Base-by-base conservation (phyloP, 1,140 invertebrate genomes). In the Coboldia fuscipes region DNA sequence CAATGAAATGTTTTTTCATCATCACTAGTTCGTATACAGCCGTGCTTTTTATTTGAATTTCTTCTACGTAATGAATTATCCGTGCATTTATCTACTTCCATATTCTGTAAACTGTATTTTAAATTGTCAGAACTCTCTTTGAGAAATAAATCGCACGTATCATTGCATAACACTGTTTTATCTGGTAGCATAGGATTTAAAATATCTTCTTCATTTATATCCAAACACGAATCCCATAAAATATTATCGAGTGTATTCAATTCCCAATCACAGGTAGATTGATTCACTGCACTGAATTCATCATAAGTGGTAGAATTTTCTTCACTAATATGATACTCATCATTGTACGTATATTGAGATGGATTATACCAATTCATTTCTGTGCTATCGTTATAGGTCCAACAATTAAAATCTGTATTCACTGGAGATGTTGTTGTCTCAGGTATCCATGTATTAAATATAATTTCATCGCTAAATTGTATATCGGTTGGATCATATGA, bases 1-100 rank as follows among this genome's bases (percentile, higher is more conserved):
- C 70, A 73, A 3, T 62, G 53, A 43, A 66, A 72, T 3, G 58
- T 54, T 33, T 58, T 53, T 13, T 64, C 46, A 16, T 55, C 44
- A 19, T 16, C 15, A 28, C 12, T 14, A 14, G 7, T 23, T n/a
- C n/a, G n/a, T n/a, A n/a, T n/a, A n/a, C n/a, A n/a, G n/a, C n/a
- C n/a, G n/a, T n/a, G n/a, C 12, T 29, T 8, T 34, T 7, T n/a
- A 23, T 3, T 33, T 9, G 18, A 5, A n/a, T 37, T 10, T 17
- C 6, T 37, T 35, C 18, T 20, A 28, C 17, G 14, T 28, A 16
- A 39, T 26, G 10, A 34, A 38, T 26, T 41, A 33, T 33, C 41
- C 23, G 26, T 41, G 41, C 15, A 40, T 22, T 3, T 39, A 39
- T 23, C 37, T 32, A 10, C 9, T 14, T 21, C 21, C 13, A 22